A percentile compares a stretch with the other conserved stretches of the same genome.
Evolutionary conservation across 2,888 invertebrate genomes (phyloP).

Genomic region (Lepetodrilus schrolli): DNA sequence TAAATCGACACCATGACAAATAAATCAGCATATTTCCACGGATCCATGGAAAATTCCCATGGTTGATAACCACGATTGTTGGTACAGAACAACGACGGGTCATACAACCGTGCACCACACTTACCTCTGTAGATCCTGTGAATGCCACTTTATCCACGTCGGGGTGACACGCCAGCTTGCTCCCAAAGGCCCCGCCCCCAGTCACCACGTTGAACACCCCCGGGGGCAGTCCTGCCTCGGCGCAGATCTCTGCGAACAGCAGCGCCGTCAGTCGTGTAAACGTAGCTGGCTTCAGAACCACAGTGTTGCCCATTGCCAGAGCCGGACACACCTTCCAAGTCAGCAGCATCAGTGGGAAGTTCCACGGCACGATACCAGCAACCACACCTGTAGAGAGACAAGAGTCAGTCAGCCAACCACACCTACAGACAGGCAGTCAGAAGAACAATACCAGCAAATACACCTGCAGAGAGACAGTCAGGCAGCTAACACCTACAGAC

Average conservation of each 20-base stretch:
- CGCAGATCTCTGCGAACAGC: slow-evolving; percentile 77
- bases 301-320: slow-evolving; percentile 77
- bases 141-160: slow-evolving; percentile 75
- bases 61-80: too few relatives aligned
- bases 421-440: too few relatives aligned
- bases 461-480: too few relatives aligned
- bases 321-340: slow-evolving; percentile 77
- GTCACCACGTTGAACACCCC: slow-evolving; percentile 77
- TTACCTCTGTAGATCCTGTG: slow-evolving; percentile 74
- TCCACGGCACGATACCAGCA: slow-evolving; percentile 76
- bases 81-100: too few relatives aligned
- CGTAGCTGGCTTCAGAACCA: slow-evolving; percentile 76
- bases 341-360: slow-evolving; percentile 77
- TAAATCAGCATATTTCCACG: too few relatives aligned
- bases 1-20: too few relatives aligned
- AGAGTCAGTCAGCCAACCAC: not conserved
- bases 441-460: too few relatives aligned
- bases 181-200: slow-evolving; percentile 71
- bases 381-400: slow-evolving; percentile 73
- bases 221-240: slow-evolving; percentile 77
- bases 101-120: not conserved
- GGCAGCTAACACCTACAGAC: too few relatives aligned
- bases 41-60: too few relatives aligned
- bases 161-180: slow-evolving; percentile 69
- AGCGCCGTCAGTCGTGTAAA: slow-evolving; percentile 75